A percentile compares a stretch with the other conserved stretches of the same genome.
These are phyloP conservation scores for Paraplagusia blochii DNA, from an alignment of 2,113 vertebrate genomes.

Conservation along the genomic window DNA sequence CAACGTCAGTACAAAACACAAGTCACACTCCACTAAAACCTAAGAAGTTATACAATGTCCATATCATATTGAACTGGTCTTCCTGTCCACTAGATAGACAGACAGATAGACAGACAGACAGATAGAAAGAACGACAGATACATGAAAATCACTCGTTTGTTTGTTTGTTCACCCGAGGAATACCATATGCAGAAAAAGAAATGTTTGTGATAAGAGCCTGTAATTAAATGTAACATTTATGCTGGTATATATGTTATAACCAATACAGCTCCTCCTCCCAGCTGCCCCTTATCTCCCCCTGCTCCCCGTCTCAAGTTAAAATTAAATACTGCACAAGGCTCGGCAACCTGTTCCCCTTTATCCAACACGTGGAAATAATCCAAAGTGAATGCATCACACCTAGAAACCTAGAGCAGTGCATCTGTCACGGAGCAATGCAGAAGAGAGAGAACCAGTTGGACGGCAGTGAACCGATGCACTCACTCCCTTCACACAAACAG, in stretches of 20 bases:
- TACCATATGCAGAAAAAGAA: too few species aligned
- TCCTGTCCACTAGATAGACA: too few species aligned
- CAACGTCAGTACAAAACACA: too few species aligned
- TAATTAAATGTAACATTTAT: background rate
- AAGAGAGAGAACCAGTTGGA: conserved; percentile 48
- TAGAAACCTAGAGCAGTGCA: conserved; percentile 66
- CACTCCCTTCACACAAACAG: conserved; percentile 33
- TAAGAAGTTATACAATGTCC: too few species aligned
- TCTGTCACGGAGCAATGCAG: conserved; percentile 67
- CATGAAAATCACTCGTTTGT: too few species aligned
- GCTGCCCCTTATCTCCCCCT: conserved; percentile 17
- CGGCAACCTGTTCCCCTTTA: conserved; percentile 31
- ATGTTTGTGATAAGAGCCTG: too few species aligned
- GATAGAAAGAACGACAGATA: too few species aligned
- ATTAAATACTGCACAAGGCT: conserved; percentile 51
- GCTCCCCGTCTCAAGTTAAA: conserved; percentile 52
- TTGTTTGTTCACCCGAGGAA: too few species aligned
- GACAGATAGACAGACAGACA: too few species aligned
- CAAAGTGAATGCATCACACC: conserved; percentile 49
- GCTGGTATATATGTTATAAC: background rate
- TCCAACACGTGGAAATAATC: conserved; percentile 52
- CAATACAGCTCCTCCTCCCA: conserved; percentile 11
- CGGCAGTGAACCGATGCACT: conserved; percentile 35
- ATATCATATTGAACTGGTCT: too few species aligned
- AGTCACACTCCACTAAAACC: too few species aligned